Percentiles rank a stretch among this genome's conserved stretches.
Conservation (phyloP, 2,888 invertebrate genomes). For the Polydrusus cervinus region DNA sequence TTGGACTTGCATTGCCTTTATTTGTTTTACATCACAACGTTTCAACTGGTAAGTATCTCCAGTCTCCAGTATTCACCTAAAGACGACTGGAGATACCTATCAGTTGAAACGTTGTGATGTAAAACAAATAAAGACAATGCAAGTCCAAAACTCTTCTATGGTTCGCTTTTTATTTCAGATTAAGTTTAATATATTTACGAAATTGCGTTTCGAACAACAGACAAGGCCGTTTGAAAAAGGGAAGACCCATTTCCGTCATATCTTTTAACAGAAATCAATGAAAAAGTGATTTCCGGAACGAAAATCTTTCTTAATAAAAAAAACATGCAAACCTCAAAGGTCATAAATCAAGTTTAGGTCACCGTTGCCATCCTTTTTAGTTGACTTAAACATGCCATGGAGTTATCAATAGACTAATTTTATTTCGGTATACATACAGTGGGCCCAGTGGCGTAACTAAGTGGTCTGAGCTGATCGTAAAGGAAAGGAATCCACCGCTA, state of each 20-base stretch:
- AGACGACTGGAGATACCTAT: no score
- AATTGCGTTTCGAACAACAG: background rate
- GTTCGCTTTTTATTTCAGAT: no score
- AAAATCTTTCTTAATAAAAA: constrained; percentile 21
- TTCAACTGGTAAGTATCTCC: no score
- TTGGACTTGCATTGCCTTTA: no score
- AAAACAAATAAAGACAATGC: no score
- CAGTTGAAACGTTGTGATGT: no score
- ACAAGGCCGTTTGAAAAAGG: background rate
- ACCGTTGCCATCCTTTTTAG: constrained; percentile 21
- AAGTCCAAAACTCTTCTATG: no score
- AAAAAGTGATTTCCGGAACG: background rate
- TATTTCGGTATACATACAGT: background rate
- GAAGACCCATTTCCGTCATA: background rate
- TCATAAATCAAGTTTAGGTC: constrained; percentile 34
- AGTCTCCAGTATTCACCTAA: no score
- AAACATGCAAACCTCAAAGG: constrained; percentile 14
- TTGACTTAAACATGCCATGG: constrained; percentile 19
- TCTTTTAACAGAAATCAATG: constrained; percentile 9
- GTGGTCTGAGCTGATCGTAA: no score
- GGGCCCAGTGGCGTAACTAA: no score
- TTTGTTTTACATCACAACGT: no score
- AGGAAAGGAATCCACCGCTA: no score
- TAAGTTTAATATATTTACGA: background rate
- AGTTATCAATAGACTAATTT: background rate